Conservation (phyloP, 64 coral and sea anemone species). For the Dendronephthya gigantea region DNA sequence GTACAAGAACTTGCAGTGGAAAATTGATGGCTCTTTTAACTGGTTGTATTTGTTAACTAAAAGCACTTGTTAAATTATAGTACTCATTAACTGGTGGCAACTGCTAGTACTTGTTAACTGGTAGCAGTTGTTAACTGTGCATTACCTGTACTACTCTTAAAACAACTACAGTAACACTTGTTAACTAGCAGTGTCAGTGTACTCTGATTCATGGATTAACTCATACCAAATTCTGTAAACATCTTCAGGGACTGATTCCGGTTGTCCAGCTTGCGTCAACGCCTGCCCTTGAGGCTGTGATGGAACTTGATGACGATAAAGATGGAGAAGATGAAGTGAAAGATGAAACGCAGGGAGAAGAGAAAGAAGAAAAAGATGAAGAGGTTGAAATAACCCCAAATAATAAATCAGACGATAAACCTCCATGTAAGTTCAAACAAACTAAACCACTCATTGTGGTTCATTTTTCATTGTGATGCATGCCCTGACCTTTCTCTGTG, state of each 20-base stretch:
- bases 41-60: too few relatives aligned
- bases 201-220: not conserved
- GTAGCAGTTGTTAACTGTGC: too few relatives aligned
- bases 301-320: slow-evolving; percentile 80
- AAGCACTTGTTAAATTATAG: too few relatives aligned
- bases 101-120: too few relatives aligned
- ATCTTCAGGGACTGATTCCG: slow-evolving; percentile 67
- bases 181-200: too few relatives aligned
- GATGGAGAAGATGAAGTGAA: slow-evolving; percentile 47
- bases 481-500: too few relatives aligned
- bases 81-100: too few relatives aligned
- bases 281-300: slow-evolving; percentile 84
- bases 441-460: too few relatives aligned
- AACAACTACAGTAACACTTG: too few relatives aligned
- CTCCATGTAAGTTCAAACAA: not conserved
- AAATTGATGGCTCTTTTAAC: not conserved
- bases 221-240: not conserved
- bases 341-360: slow-evolving; percentile 13
- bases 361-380: not conserved
- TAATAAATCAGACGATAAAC: slow-evolving; percentile 16
- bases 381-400: not conserved
- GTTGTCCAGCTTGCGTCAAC: slow-evolving; percentile 83
- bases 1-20: not conserved
- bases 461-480: too few relatives aligned
- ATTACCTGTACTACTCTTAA: too few relatives aligned